Evolutionary conservation across 1,140 invertebrate genomes (phyloP).

Genomic region (Gryllus bimaculatus): DNA sequence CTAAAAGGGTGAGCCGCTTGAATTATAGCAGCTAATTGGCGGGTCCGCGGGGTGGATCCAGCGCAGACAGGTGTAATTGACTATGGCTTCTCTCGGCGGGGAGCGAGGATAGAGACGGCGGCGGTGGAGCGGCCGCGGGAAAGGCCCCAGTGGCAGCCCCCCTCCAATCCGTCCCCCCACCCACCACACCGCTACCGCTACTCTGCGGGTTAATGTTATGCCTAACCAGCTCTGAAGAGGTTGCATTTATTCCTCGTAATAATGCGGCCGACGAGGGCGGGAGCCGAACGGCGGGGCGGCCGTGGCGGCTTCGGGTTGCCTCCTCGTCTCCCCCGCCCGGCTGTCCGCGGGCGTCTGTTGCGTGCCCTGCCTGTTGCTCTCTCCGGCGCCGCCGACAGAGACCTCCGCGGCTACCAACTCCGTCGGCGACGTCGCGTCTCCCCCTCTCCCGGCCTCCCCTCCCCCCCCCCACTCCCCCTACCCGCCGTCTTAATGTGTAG

Average conservation of each 20-base stretch:
- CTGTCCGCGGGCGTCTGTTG: too few relatives aligned
- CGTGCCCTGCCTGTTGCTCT: too few relatives aligned
- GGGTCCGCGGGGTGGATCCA: background rate
- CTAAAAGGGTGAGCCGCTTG: constrained; percentile 2
- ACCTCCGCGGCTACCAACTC: too few relatives aligned
- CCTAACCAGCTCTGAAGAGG: background rate
- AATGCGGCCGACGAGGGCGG: background rate
- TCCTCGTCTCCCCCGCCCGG: too few relatives aligned
- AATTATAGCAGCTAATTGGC: background rate
- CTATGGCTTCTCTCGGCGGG: background rate
- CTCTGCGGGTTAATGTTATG: background rate
- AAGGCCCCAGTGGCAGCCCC: background rate
- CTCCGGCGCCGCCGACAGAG: too few relatives aligned
- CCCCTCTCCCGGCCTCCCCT: too few relatives aligned
- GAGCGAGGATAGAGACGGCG: background rate
- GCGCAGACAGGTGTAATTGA: background rate
- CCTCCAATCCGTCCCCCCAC: too few relatives aligned
- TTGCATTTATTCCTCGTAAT: constrained; percentile 5
- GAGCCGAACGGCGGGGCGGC: background rate
- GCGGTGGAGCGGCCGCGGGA: background rate
- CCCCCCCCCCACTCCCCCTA: too few relatives aligned
- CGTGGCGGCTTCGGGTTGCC: too few relatives aligned
- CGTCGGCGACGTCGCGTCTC: too few relatives aligned
- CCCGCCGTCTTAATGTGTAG: background rate
- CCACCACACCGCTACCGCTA: background rate